A percentile compares a stretch with the other conserved stretches of the same genome.
Evolutionary conservation across 2,888 invertebrate genomes (phyloP).

Genomic region (Eretmocerus hayati): DNA sequence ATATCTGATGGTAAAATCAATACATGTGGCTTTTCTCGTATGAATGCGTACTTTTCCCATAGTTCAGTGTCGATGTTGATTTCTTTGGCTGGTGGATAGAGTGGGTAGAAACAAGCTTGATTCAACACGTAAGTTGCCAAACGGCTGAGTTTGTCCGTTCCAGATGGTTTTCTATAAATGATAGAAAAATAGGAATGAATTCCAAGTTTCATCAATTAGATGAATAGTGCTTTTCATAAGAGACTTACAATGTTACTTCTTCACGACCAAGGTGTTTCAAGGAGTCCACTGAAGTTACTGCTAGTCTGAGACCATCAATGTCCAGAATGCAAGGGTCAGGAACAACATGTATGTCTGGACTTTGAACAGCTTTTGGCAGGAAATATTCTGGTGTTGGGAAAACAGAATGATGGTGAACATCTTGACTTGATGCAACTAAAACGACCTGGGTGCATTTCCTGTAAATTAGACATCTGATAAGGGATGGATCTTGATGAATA

Average conservation of each 20-base stretch:
- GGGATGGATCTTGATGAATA: too few relatives aligned
- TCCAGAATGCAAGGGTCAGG: constrained; percentile 77
- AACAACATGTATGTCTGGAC: constrained; percentile 60
- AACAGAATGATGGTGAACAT: constrained; percentile 69
- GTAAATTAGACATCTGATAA: constrained; percentile 31
- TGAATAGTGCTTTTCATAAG: too few relatives aligned
- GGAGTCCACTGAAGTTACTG: constrained; percentile 74
- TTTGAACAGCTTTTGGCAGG: constrained; percentile 48
- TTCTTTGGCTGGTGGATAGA: constrained; percentile 66
- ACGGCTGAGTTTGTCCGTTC: constrained; percentile 65
- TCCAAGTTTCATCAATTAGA: too few relatives aligned
- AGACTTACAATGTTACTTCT: constrained; percentile 65
- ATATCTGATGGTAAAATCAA: constrained; percentile 80
- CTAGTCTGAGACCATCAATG: constrained; percentile 70
- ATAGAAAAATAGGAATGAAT: too few relatives aligned
- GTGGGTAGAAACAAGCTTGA: constrained; percentile 76
- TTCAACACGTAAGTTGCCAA: constrained; percentile 66
- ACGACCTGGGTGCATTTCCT: constrained; percentile 64
- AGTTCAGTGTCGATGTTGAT: constrained; percentile 64
- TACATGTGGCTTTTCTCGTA: constrained; percentile 71
- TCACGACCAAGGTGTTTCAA: constrained; percentile 75
- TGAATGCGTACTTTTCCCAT: constrained; percentile 64
- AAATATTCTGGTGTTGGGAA: constrained; percentile 77
- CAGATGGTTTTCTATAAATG: constrained; percentile 46
- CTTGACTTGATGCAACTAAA: constrained; percentile 68